Evolutionary conservation across 2,888 invertebrate species (phyloP).

Genomic region (Norana najaformis): DNA sequence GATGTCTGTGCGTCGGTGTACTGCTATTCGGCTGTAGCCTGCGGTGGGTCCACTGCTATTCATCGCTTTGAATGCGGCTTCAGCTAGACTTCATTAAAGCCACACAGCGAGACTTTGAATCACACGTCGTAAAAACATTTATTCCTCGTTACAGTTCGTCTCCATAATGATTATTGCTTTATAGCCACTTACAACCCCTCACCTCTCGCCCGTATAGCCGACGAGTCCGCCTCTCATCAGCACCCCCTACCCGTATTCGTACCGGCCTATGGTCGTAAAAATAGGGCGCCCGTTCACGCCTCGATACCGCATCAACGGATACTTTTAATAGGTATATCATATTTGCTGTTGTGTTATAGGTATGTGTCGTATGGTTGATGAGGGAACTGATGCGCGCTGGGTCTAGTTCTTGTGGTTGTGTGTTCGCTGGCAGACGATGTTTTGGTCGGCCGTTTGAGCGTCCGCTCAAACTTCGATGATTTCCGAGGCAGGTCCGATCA

Average conservation of each 20-base stretch:
- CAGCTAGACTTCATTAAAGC: background rate
- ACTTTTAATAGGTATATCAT: background rate
- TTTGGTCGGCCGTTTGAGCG: background rate
- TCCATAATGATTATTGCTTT: constrained; percentile 13
- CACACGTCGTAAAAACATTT: background rate
- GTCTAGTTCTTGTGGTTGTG: background rate
- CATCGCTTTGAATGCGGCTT: background rate
- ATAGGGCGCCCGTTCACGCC: background rate
- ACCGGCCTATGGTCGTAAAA: background rate
- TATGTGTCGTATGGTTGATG: background rate
- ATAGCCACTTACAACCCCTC: background rate
- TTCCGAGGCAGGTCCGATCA: background rate
- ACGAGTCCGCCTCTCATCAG: background rate
- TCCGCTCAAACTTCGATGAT: background rate
- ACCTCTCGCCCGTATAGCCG: background rate
- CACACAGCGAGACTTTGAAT: background rate
- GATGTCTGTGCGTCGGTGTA: background rate
- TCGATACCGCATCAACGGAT: background rate
- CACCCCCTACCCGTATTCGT: background rate
- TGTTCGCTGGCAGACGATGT: background rate
- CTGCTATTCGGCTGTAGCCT: background rate
- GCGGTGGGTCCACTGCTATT: background rate
- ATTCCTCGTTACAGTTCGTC: background rate
- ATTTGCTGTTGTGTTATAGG: background rate
- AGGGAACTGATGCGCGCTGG: background rate